These are phyloP conservation scores for Tonatia bakeri DNA, from an alignment of 2,113 vertebrate genomes.

Conservation along the genomic window DNA sequence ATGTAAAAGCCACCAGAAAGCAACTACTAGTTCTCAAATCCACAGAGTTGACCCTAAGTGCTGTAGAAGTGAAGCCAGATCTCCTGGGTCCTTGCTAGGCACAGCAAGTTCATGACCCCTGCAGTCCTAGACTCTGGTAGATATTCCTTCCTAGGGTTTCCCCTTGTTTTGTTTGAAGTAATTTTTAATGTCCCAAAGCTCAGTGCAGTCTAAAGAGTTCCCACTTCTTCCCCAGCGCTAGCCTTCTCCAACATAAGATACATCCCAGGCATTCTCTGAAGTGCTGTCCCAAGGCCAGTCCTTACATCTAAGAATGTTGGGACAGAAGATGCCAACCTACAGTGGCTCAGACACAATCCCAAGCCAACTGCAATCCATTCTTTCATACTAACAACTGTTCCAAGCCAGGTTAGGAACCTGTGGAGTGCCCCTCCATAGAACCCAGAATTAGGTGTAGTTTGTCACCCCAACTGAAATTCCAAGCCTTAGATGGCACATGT, in stretches of 20 bases:
- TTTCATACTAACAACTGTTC: not conserved
- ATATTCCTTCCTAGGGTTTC: not conserved
- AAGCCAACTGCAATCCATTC: not conserved
- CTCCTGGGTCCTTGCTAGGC: not conserved
- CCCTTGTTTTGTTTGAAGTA: not conserved
- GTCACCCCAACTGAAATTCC: not conserved
- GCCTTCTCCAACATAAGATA: not conserved
- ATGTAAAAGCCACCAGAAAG: not conserved
- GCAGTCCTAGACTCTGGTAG: not conserved
- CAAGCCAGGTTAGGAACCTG: too few relatives aligned
- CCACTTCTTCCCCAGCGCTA: not conserved
- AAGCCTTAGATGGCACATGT: not conserved
- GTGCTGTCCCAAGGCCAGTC: not conserved
- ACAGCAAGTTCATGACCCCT: not conserved
- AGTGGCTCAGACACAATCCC: not conserved
- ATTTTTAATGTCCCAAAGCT: not conserved
- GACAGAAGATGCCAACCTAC: not conserved
- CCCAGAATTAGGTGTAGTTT: not conserved
- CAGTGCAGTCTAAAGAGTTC: not conserved
- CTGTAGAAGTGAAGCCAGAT: not conserved
- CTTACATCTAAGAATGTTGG: not conserved
- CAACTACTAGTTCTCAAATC: not conserved
- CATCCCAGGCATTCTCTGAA: not conserved
- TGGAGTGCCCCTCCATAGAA: not conserved
- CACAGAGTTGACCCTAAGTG: not conserved